Evolutionary conservation across 2,888 invertebrate species (phyloP).

Genomic region (Drymonia ruficornis): DNA sequence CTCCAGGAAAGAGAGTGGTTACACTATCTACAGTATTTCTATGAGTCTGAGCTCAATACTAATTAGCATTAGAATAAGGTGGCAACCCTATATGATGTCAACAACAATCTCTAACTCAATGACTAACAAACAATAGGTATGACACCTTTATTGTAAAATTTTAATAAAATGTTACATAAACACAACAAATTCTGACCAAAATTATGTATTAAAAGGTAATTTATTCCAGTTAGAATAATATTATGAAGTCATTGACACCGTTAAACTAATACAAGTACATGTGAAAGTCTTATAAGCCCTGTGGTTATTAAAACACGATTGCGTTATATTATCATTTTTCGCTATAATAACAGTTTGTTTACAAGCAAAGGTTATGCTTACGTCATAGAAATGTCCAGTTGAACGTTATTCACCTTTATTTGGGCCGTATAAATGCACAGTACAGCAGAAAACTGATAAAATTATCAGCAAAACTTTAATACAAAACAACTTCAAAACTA

Average conservation of each 20-base stretch:
- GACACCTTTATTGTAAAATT: background rate
- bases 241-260: conserved; percentile 1
- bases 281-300: background rate
- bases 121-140: too few species aligned
- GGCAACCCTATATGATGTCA: too few species aligned
- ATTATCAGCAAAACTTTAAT: conserved; percentile 30
- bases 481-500: conserved; percentile 12
- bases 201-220: background rate
- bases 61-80: too few species aligned
- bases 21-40: too few species aligned
- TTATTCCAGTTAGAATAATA: background rate
- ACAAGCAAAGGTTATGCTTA: background rate
- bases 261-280: background rate
- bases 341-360: background rate
- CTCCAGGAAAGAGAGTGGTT: too few species aligned
- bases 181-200: background rate
- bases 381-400: conserved; percentile 14
- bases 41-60: too few species aligned
- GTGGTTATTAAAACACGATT: background rate
- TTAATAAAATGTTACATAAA: background rate
- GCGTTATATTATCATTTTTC: background rate
- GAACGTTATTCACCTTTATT: conserved; percentile 63
- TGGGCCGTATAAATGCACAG: conserved; percentile 54
- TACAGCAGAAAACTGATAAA: conserved; percentile 45
- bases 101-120: too few species aligned